Base-by-base conservation (phyloP, 2,113 vertebrate genomes). In the Brachyhypopomus occidentalis region DNA sequence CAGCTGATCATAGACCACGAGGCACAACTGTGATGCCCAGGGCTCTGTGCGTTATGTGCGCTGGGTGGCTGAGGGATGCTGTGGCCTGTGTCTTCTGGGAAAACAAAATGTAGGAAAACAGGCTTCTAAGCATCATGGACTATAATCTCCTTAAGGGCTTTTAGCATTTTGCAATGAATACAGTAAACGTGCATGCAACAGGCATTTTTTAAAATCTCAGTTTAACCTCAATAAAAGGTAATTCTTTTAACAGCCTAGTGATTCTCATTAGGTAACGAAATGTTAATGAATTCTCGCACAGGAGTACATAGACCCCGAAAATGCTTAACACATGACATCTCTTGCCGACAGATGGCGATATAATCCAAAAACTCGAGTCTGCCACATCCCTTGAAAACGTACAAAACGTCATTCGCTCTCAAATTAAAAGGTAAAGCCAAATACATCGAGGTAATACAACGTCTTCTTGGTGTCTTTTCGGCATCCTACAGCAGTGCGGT, bases 281-380 rank as follows among this genome's bases (percentile, higher is more conserved):
- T 27, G 27, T 64, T 64, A 64, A 52, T 14, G 12, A 12, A 52
- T 52, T 14, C 45, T 52, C 12, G 14, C 45, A 52, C 45, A 52
- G 45, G 45, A 52, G 45, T 14, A 66, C 2, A 8, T 34, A 2
- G 0, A 7, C 11, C 2, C n/a, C 41, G 16, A 17, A 30, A 56
- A 23, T 0, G 30, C 66, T 0, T 55, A 19, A 66, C 45, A 23
- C 20, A 73, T 36, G 0, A 17, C 22, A 52, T n/a, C 9, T 75
- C 55, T 66, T 4, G 30, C 72, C 82, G 75, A 79, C n/a, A 84
- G 72, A 78, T 62, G 77, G 82, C 77, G 77, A 70, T 62, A 70
- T 63, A 19, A 67, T 56, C 67, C 56, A 56, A 75, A 60, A 72
- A 20, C 66, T 80, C 11, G 25, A 75, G 73, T 11, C 12, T 20